Conservation (phyloP, 1,140 invertebrate genomes). For the Meloidogyne floridensis region DNA sequence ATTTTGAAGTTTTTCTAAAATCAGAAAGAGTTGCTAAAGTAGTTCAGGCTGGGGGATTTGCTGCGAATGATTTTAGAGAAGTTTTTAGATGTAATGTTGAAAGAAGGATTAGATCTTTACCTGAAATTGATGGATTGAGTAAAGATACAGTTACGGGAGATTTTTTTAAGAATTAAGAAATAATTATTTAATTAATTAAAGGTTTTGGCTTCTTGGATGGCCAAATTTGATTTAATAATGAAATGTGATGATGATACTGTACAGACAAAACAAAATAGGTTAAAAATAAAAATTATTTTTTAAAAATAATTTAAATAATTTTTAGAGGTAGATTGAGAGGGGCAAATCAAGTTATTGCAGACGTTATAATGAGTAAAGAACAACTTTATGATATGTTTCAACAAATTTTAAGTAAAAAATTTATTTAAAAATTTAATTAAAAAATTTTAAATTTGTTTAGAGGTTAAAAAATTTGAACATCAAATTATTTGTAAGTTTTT, state of each 20-base stretch:
- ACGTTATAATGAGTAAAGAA: conserved; percentile 89
- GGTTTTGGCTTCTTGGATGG: conserved; percentile 90
- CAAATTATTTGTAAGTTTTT: conserved; percentile 95
- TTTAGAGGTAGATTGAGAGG: conserved; percentile 59
- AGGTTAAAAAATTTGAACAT: conserved; percentile 97
- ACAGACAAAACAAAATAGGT: conserved; percentile 51
- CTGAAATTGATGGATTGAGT: conserved; percentile 97
- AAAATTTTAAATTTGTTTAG: not conserved
- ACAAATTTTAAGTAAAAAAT: conserved; percentile 84
- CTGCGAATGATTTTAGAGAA: conserved; percentile 95
- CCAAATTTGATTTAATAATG: conserved; percentile 98
- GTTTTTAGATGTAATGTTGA: conserved; percentile 65
- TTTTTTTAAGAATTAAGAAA: not conserved
- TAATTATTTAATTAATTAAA: not conserved
- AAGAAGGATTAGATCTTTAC: conserved; percentile 77
- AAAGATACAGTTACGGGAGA: conserved; percentile 82
- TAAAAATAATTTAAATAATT: not conserved
- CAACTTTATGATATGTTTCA: conserved; percentile 99
- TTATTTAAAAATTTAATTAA: not conserved
- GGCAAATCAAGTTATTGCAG: conserved; percentile 78
- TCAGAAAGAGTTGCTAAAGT: conserved; percentile 91
- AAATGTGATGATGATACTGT: conserved; percentile 74
- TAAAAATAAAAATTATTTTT: not conserved
- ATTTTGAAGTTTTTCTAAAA: conserved; percentile 93
- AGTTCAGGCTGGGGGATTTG: conserved; percentile 94